A percentile compares a stretch with the other conserved stretches of the same genome.
phyloP scores from a whole-genome alignment of 1,140 invertebrate species.

The Xylocopa sonorina region DNA sequence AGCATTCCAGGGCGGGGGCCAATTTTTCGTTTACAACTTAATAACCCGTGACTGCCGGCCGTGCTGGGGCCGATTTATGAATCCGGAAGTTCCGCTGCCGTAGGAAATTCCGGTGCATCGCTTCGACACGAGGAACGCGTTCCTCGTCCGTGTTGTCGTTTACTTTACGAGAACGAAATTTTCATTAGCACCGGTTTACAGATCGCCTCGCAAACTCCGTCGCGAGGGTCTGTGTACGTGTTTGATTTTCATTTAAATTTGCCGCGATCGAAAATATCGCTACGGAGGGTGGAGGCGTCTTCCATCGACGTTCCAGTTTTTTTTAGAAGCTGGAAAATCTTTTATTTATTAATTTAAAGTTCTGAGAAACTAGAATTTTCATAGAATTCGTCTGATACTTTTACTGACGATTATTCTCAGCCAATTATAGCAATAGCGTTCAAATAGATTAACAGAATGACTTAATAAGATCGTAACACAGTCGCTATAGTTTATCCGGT shows the following conservation, averaged over 20 bases:
- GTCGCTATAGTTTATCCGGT: constrained; percentile 53
- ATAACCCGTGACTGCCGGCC: constrained; percentile 45
- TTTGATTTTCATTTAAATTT: neutral
- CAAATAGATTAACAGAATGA: too few species aligned
- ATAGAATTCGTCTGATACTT: too few species aligned
- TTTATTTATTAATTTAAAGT: too few species aligned
- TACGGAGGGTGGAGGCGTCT: too few species aligned
- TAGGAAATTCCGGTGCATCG: neutral
- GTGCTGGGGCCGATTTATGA: constrained; percentile 48
- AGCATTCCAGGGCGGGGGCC: constrained; percentile 46
- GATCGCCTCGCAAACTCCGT: neutral
- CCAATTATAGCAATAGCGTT: too few species aligned
- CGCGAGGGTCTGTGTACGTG: neutral
- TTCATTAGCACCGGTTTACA: neutral
- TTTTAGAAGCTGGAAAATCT: too few species aligned
- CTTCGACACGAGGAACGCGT: neutral
- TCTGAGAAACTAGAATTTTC: too few species aligned
- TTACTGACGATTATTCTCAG: too few species aligned
- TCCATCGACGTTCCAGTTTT: too few species aligned
- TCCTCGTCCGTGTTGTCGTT: neutral
- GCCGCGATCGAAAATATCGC: neutral
- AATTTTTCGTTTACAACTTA: constrained; percentile 63
- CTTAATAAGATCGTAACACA: neutral
- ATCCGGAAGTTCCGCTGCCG: constrained; percentile 3
- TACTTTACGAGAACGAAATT: neutral